Conservation (phyloP, 2,113 vertebrate genomes). For the Gallinago undulata region DNA sequence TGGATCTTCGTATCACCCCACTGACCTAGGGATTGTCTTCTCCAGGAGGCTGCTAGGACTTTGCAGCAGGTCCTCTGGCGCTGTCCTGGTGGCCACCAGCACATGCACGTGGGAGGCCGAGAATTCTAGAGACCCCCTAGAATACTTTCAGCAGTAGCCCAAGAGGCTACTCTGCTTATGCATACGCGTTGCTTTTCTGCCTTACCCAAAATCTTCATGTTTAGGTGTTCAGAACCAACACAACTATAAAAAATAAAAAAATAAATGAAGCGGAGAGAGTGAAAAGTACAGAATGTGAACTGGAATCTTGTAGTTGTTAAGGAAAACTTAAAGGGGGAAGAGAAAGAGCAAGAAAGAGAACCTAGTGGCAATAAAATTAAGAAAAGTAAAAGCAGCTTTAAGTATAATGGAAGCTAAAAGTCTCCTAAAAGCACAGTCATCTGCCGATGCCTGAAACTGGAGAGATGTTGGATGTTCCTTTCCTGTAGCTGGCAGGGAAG, state of each 20-base stretch:
- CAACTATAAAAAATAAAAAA: neutral
- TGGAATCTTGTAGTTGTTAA: neutral
- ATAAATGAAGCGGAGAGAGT: neutral
- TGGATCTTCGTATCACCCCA: neutral
- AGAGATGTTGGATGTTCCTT: neutral
- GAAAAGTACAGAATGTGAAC: neutral
- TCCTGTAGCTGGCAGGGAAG: neutral
- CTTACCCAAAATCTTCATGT: neutral
- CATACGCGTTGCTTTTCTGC: neutral
- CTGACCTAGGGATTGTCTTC: neutral
- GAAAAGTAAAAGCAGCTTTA: neutral
- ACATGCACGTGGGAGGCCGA: fast-evolving
- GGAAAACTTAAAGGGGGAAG: neutral
- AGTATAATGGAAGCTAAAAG: neutral
- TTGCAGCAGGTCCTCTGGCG: neutral
- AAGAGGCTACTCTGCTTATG: neutral
- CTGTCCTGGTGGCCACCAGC: neutral
- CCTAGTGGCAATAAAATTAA: neutral
- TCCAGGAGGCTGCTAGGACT: neutral
- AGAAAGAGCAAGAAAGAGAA: neutral
- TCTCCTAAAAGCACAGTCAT: neutral
- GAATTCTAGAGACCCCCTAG: too few relatives aligned
- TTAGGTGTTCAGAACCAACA: neutral
- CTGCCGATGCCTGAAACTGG: neutral
- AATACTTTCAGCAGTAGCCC: neutral